A percentile compares a stretch with the other conserved stretches of the same genome.
These are phyloP conservation scores for Sialis lutaria DNA, from an alignment of 2,888 invertebrate species.

Conservation along the genomic window DNA sequence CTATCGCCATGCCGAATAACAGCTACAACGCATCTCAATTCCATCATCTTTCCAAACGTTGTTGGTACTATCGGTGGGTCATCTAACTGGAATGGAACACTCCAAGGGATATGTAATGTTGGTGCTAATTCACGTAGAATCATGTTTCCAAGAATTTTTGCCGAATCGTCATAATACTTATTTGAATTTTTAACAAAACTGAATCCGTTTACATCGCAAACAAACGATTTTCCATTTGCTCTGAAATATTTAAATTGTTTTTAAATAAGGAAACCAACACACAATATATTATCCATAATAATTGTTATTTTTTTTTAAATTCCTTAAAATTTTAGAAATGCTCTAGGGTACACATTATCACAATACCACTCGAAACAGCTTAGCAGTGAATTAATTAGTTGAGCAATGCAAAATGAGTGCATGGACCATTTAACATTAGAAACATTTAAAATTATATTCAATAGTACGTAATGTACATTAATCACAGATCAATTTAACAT, in stretches of 20 bases:
- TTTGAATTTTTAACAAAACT: constrained; percentile 99
- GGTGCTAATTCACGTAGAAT: constrained; percentile 88
- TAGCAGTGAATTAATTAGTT: too few species aligned
- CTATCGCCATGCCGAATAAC: constrained; percentile 96
- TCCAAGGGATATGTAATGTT: constrained; percentile 93
- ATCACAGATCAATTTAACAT: too few species aligned
- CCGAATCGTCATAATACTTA: constrained; percentile 99
- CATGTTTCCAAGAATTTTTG: constrained; percentile 96
- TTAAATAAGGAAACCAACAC: neutral
- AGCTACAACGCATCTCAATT: constrained; percentile 84
- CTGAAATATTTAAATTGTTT: constrained; percentile 27
- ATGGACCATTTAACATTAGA: too few species aligned
- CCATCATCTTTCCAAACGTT: constrained; percentile 95
- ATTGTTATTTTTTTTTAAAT: too few species aligned
- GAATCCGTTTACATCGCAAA: constrained; percentile 99
- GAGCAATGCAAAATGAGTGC: too few species aligned
- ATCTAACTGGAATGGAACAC: constrained; percentile 90
- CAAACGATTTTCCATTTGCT: constrained; percentile 96
- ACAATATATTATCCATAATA: too few species aligned
- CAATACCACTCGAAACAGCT: too few species aligned
- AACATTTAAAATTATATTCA: too few species aligned
- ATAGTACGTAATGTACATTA: too few species aligned
- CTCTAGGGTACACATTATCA: too few species aligned
- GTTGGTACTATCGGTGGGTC: constrained; percentile 99
- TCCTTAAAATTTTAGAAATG: too few species aligned